These are phyloP conservation scores for Corythornis leucogaster DNA, from an alignment of 2,797 vertebrate species.

Conservation along the genomic window DNA sequence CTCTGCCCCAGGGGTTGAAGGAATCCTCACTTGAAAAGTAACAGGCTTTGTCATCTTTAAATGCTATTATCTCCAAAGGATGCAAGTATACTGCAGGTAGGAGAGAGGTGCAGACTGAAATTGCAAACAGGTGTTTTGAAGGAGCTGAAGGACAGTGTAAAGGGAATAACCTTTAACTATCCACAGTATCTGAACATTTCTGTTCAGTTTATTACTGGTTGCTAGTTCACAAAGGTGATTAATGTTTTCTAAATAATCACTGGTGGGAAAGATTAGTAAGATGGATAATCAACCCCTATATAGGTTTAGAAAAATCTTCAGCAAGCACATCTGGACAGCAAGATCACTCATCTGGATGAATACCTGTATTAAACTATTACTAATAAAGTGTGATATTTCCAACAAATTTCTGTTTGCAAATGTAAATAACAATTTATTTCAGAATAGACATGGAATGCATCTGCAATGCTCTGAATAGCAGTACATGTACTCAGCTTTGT, in stretches of 20 bases:
- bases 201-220: background rate
- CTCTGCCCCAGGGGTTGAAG: background rate
- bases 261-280: background rate
- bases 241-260: background rate
- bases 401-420: background rate
- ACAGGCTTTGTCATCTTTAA: background rate
- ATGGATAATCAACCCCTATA: background rate
- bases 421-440: background rate
- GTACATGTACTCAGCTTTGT: background rate
- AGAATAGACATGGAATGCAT: background rate
- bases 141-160: background rate
- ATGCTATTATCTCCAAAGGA: background rate
- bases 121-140: background rate
- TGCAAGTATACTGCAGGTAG: background rate
- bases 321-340: background rate
- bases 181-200: background rate
- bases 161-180: background rate
- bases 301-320: background rate
- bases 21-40: background rate
- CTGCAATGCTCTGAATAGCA: background rate
- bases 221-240: background rate
- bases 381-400: background rate
- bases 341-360: background rate
- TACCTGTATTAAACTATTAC: background rate
- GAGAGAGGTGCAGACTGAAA: background rate